These are phyloP conservation scores for Cryptophagus acutangulus DNA, from an alignment of 2,888 invertebrate species.

Conservation along the genomic window DNA sequence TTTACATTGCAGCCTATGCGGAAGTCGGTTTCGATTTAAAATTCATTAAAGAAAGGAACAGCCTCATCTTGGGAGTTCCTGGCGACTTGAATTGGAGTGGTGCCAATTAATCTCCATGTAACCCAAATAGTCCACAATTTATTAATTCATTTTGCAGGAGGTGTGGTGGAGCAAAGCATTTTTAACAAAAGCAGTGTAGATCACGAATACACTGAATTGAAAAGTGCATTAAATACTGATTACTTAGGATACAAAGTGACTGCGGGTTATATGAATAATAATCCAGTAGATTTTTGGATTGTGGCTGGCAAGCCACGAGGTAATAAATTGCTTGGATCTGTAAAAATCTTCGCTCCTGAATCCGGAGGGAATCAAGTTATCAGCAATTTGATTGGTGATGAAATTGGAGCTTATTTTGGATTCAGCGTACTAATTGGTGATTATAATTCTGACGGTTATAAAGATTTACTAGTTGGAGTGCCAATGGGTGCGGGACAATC, in stretches of 20 bases:
- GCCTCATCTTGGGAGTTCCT: too few relatives aligned
- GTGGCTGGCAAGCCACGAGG: slow-evolving; percentile 54
- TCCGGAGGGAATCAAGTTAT: not conserved
- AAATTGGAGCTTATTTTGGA: slow-evolving; percentile 62
- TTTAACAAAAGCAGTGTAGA: too few relatives aligned
- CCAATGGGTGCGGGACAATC: slow-evolving; percentile 49
- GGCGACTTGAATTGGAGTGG: too few relatives aligned
- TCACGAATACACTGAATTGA: too few relatives aligned
- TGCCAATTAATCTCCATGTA: too few relatives aligned
- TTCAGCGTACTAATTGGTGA: slow-evolving; percentile 55
- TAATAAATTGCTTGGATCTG: not conserved
- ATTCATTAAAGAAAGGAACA: not conserved
- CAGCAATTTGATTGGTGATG: slow-evolving; percentile 28
- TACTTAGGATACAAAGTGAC: slow-evolving; percentile 25
- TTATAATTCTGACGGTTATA: slow-evolving; percentile 55
- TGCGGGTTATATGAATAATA: slow-evolving; percentile 21
- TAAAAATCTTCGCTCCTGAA: not conserved
- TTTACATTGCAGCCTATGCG: slow-evolving; percentile 1
- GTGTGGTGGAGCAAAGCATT: too few relatives aligned
- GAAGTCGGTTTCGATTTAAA: not conserved
- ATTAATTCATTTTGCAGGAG: too few relatives aligned
- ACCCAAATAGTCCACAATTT: too few relatives aligned
- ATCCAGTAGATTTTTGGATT: slow-evolving; percentile 42
- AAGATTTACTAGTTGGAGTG: slow-evolving; percentile 62
- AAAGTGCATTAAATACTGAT: not conserved